Percentiles rank a stretch among this genome's conserved stretches.
Conservation (phyloP, 2,797 vertebrate species). For the Girardinus metallicus region DNA sequence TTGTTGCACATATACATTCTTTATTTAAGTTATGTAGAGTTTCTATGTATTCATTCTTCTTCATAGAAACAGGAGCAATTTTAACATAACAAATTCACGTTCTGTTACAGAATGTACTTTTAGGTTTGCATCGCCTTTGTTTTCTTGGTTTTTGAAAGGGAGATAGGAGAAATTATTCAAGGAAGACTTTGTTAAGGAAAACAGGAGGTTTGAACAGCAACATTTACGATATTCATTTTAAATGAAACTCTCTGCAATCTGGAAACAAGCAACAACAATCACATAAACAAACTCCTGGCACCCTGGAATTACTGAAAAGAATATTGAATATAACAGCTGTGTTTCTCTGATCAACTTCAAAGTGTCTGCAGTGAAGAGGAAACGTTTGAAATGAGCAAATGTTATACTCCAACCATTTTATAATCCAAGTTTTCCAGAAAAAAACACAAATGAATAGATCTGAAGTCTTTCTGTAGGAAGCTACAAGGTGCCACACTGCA, state of each 20-base stretch:
- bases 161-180: background rate
- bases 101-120: background rate
- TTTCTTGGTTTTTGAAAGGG: background rate
- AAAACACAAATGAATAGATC: background rate
- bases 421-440: conserved; percentile 9
- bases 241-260: background rate
- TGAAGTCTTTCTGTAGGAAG: background rate
- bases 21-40: too few relatives aligned
- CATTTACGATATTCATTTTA: background rate
- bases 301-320: background rate
- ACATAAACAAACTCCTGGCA: background rate
- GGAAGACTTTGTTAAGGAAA: background rate
- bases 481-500: background rate
- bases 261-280: background rate
- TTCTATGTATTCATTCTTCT: background rate
- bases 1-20: background rate
- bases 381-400: conserved; percentile 23
- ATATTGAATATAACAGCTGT: conserved; percentile 1
- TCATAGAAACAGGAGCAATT: background rate
- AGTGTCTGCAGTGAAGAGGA: conserved; percentile 14
- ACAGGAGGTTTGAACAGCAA: background rate
- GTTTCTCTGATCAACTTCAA: background rate
- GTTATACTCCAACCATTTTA: conserved; percentile 10
- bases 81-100: background rate
- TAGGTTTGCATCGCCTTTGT: background rate